Percentiles rank a stretch among this genome's conserved stretches.
Evolutionary conservation across 2,797 vertebrate genomes (phyloP).

Genomic region (Sebastolobus alascanus): DNA sequence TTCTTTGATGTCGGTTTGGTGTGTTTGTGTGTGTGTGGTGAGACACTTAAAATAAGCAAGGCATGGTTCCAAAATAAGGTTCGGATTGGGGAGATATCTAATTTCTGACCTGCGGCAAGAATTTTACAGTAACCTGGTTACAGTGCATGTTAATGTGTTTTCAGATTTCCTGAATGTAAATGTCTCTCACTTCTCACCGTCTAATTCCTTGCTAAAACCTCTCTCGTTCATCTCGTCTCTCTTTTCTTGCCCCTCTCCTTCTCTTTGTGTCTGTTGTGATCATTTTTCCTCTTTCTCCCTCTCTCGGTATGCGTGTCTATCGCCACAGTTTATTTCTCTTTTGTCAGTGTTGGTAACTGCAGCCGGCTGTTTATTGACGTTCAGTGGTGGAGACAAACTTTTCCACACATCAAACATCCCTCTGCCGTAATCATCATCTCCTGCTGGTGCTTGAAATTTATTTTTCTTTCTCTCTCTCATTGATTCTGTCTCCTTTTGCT

Average conservation of each 20-base stretch:
- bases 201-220: background rate
- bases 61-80: background rate
- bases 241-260: background rate
- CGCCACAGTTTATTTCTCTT: slow-evolving; percentile 70
- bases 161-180: background rate
- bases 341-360: slow-evolving; percentile 68
- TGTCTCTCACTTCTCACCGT: background rate
- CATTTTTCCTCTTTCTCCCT: slow-evolving; percentile 22
- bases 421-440: slow-evolving; percentile 59
- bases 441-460: slow-evolving; percentile 53
- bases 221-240: background rate
- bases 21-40: too few species aligned
- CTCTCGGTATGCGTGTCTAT: slow-evolving; percentile 36
- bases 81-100: background rate
- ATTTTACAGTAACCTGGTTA: background rate
- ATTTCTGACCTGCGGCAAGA: background rate
- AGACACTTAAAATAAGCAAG: too few species aligned
- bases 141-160: background rate
- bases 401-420: slow-evolving; percentile 73
- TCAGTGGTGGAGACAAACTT: slow-evolving; percentile 66
- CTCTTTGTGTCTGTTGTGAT: slow-evolving; percentile 25
- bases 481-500: slow-evolving; percentile 29
- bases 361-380: slow-evolving; percentile 71
- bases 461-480: slow-evolving; percentile 52
- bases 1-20: too few species aligned